phyloP scores from a whole-genome alignment of 2,113 vertebrate species.

The Hippoglossus stenolepis region DNA sequence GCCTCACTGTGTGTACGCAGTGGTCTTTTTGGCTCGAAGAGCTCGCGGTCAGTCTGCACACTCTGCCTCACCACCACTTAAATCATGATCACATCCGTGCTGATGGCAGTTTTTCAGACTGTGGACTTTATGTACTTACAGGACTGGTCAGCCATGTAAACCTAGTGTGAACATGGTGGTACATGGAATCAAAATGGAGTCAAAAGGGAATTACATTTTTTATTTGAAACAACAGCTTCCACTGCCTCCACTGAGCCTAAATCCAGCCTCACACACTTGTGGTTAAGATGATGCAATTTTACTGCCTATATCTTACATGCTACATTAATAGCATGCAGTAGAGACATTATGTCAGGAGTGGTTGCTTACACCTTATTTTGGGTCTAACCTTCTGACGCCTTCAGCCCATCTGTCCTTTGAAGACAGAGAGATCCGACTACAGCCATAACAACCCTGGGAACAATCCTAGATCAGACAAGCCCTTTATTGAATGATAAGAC shows the following conservation, averaged over 20 bases:
- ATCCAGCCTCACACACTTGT: too few relatives aligned
- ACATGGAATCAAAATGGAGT: too few relatives aligned
- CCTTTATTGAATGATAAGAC: neutral
- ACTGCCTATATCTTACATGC: too few relatives aligned
- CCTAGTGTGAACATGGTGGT: neutral
- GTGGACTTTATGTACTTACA: constrained; percentile 15
- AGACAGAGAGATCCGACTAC: neutral
- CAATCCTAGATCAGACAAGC: constrained; percentile 4
- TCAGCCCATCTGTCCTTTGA: neutral
- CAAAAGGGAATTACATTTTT: neutral
- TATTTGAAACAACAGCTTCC: neutral
- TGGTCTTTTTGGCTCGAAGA: neutral
- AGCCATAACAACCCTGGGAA: neutral
- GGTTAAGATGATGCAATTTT: too few relatives aligned
- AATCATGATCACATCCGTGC: constrained; percentile 3
- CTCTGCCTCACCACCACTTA: constrained; percentile 15
- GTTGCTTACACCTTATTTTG: neutral
- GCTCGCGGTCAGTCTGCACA: neutral
- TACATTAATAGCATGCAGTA: too few relatives aligned
- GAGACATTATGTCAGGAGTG: too few relatives aligned
- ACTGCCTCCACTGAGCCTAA: neutral
- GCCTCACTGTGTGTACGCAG: neutral
- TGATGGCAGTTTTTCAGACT: neutral
- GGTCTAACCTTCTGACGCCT: neutral
- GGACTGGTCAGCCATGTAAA: neutral